Percentiles rank a stretch among this genome's conserved stretches.
phyloP scores from a whole-genome alignment of 1,140 invertebrate species.

The Magallana gigas region DNA sequence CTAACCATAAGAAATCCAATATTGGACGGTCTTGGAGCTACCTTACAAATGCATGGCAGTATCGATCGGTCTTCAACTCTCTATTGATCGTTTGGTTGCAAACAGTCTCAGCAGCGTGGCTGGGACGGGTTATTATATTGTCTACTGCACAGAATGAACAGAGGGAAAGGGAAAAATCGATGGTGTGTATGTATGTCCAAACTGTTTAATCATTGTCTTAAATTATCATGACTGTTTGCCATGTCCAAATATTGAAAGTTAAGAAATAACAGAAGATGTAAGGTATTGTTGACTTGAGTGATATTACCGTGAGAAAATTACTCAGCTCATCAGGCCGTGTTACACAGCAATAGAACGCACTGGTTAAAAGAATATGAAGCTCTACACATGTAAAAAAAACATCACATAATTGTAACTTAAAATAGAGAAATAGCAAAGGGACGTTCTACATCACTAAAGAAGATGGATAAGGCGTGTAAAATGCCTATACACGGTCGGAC shows the following conservation, averaged over 20 bases:
- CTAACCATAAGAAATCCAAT: slow-evolving; percentile 26
- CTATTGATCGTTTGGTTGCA: slow-evolving; percentile 12
- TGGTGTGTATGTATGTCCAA: background rate
- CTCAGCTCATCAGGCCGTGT: no score
- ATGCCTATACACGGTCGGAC: no score
- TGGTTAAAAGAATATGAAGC: no score
- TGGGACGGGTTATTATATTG: background rate
- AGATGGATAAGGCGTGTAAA: no score
- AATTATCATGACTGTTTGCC: background rate
- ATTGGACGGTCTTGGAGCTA: slow-evolving; percentile 5
- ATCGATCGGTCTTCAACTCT: background rate
- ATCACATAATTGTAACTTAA: no score
- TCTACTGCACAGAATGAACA: background rate
- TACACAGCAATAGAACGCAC: no score
- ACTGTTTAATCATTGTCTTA: background rate
- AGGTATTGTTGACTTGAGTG: background rate
- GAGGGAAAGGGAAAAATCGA: background rate
- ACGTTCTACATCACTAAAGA: no score
- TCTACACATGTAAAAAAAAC: no score
- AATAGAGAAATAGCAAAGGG: no score
- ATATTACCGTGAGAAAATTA: background rate
- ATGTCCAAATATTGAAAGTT: background rate
- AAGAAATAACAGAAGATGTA: background rate
- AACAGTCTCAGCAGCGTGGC: background rate
- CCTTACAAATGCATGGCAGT: background rate